Conservation (phyloP, 2,797 vertebrate species). For the Nyctibius grandis region DNA sequence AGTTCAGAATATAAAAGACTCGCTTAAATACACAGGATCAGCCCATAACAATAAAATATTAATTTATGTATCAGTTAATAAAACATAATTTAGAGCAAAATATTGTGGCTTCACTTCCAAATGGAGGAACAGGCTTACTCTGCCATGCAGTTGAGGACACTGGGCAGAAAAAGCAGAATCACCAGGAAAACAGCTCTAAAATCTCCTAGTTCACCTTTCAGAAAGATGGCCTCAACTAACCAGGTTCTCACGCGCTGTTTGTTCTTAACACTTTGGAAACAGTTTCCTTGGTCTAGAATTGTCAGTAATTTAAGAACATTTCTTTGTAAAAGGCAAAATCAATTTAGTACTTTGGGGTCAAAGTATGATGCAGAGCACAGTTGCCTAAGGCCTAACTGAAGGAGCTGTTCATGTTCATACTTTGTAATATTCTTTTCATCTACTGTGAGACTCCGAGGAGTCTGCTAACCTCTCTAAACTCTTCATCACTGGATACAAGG, state of each 20-base stretch:
- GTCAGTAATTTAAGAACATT: background rate
- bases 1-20: background rate
- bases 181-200: background rate
- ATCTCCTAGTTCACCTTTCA: background rate
- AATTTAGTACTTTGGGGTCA: background rate
- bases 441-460: background rate
- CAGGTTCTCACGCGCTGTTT: background rate
- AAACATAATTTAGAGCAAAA: background rate
- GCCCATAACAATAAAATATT: background rate
- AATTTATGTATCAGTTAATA: no score
- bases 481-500: background rate
- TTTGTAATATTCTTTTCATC: background rate
- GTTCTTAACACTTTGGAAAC: background rate
- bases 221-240: background rate
- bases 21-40: background rate
- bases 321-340: background rate
- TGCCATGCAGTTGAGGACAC: background rate
- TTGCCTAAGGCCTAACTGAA: background rate
- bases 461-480: background rate
- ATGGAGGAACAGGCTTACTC: background rate
- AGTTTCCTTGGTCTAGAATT: background rate
- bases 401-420: background rate
- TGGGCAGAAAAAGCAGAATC: background rate
- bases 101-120: background rate
- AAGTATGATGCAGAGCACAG: rapidly evolving